A percentile compares a stretch with the other conserved stretches of the same genome.
phyloP scores from a whole-genome alignment of 2,797 vertebrate genomes.

The Eulemur coronatus region DNA sequence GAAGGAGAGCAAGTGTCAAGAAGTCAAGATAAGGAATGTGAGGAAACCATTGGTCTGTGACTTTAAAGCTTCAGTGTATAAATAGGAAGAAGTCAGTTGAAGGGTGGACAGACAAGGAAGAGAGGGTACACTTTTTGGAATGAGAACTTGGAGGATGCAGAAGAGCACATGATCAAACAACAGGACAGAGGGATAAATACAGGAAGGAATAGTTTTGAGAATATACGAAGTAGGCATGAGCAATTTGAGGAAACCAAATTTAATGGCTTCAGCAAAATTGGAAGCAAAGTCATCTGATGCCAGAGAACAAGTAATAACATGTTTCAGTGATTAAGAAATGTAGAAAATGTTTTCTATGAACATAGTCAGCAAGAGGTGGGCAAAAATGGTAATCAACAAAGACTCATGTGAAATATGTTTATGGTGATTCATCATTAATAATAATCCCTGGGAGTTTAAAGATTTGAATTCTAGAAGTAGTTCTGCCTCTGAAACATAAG shows the following conservation, averaged over 20 bases:
- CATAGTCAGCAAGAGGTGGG: background rate
- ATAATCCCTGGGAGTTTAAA: background rate
- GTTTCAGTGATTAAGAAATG: background rate
- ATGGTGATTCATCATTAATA: background rate
- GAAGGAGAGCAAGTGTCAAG: background rate
- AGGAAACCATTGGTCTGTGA: background rate
- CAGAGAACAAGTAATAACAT: background rate
- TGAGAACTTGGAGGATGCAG: background rate
- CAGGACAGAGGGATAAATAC: background rate
- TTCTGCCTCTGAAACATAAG: background rate
- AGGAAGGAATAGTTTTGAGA: background rate
- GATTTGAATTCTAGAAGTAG: background rate
- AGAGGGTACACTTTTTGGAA: background rate
- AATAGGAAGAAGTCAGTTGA: background rate
- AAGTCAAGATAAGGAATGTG: background rate
- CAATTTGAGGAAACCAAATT: background rate
- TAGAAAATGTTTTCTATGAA: background rate
- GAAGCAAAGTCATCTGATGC: background rate
- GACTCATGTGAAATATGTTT: background rate
- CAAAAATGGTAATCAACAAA: background rate
- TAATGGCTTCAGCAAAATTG: background rate
- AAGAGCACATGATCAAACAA: background rate
- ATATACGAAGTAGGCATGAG: background rate
- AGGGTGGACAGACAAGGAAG: background rate
- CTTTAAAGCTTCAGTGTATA: background rate